Percentiles rank a stretch among this genome's conserved stretches.
These are phyloP conservation scores for Xenus cinereus DNA, from an alignment of 2,113 vertebrate genomes.

Conservation along the genomic window DNA sequence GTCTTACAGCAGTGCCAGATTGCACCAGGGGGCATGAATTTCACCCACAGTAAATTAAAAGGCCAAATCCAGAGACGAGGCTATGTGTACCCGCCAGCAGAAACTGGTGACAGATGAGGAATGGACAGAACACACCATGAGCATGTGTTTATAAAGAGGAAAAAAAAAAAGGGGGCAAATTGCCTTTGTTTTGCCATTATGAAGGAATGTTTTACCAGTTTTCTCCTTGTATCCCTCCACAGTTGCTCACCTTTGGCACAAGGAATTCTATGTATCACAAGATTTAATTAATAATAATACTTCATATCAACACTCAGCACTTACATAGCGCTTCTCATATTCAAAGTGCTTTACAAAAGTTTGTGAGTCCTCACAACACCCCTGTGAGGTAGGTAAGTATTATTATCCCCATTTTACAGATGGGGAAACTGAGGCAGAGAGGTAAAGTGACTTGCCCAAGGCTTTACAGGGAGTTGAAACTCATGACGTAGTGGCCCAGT, in stretches of 20 bases:
- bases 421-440: conserved; percentile 62
- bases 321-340: conserved; percentile 6
- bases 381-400: conserved; percentile 69
- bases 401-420: conserved; percentile 45
- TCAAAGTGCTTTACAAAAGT: conserved; percentile 65
- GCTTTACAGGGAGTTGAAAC: neutral
- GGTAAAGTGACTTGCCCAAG: conserved; percentile 34
- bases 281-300: conserved; percentile 31
- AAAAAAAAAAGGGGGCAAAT: neutral
- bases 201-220: neutral
- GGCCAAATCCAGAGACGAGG: neutral
- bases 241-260: conserved; percentile 52
- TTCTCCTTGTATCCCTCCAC: neutral
- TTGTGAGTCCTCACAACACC: conserved; percentile 63
- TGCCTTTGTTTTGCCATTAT: neutral
- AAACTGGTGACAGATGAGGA: neutral
- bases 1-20: accelerated
- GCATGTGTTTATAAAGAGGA: neutral
- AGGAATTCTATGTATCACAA: conserved; percentile 20
- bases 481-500: neutral
- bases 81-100: neutral
- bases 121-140: neutral
- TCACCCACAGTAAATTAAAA: neutral
- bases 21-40: neutral
- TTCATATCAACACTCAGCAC: conserved; percentile 47